These are phyloP conservation scores for Stichodactyla helianthus DNA, from an alignment of 64 coral and sea anemone species.

Conservation along the genomic window DNA sequence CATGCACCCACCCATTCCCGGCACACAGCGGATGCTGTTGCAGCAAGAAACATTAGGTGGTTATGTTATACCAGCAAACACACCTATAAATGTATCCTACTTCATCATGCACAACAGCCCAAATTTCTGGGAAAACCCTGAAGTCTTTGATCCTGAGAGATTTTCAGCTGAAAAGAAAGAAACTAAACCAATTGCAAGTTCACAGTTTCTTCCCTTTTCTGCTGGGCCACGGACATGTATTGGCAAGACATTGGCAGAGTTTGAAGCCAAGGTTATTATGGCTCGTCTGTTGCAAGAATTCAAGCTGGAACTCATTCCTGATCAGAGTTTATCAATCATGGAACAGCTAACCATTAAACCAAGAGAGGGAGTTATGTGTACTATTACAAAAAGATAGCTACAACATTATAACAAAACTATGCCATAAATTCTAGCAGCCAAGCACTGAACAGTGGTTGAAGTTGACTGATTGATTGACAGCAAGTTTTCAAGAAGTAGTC, in stretches of 20 bases:
- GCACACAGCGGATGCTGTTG: slow-evolving; percentile 11
- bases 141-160: slow-evolving; percentile 66
- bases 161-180: slow-evolving; percentile 43
- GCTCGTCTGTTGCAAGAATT: slow-evolving; percentile 71
- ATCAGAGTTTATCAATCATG: slow-evolving; percentile 34
- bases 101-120: slow-evolving; percentile 37
- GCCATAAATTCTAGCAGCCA: no score
- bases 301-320: slow-evolving; percentile 45
- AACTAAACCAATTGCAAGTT: not conserved
- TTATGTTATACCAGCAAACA: slow-evolving; percentile 47
- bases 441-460: not conserved
- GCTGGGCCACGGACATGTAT: slow-evolving; percentile 68
- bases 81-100: slow-evolving; percentile 17
- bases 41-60: slow-evolving; percentile 49
- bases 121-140: slow-evolving; percentile 50
- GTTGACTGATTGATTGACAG: no score
- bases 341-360: slow-evolving; percentile 45
- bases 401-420: no score
- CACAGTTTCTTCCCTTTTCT: slow-evolving; percentile 62
- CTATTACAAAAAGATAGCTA: slow-evolving; percentile 32
- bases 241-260: slow-evolving; percentile 77
- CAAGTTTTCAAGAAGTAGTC: no score
- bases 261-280: slow-evolving; percentile 78
- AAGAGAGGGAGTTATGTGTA: slow-evolving; percentile 63
- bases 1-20: slow-evolving; percentile 56